phyloP scores from a whole-genome alignment of 2,797 vertebrate species.

The Pseudochaenichthys georgianus region DNA sequence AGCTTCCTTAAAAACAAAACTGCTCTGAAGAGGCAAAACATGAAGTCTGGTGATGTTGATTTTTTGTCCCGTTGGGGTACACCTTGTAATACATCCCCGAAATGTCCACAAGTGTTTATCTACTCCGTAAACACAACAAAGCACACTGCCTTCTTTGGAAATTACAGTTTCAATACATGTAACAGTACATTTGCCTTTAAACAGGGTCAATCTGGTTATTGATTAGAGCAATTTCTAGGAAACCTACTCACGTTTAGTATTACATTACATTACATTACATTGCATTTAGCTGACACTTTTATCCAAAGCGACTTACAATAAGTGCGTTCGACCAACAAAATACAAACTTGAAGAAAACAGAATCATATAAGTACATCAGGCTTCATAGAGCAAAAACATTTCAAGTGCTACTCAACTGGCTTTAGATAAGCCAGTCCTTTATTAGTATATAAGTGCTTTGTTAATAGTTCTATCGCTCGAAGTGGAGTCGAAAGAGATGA shows the following conservation, averaged over 20 bases:
- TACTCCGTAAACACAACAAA: not conserved
- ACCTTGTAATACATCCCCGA: slow-evolving; percentile 35
- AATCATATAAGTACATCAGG: no score
- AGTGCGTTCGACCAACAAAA: no score
- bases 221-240: slow-evolving; percentile 41
- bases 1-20: slow-evolving; percentile 35
- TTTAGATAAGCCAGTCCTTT: no score
- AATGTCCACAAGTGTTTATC: slow-evolving; percentile 28
- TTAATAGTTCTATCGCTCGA: no score
- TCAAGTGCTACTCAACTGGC: no score
- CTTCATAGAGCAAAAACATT: no score
- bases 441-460: no score
- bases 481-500: no score
- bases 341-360: no score
- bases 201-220: slow-evolving; percentile 10
- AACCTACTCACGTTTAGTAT: slow-evolving; percentile 36
- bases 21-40: slow-evolving; percentile 36
- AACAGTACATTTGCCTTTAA: slow-evolving; percentile 7
- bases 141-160: not conserved
- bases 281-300: no score
- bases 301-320: no score
- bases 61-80: not conserved
- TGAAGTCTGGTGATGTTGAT: slow-evolving; percentile 15
- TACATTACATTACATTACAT: no score
- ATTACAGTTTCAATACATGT: slow-evolving; percentile 3